A percentile compares a stretch with the other conserved stretches of the same genome.
phyloP scores from a whole-genome alignment of 2,797 vertebrate genomes.

The Scomberomorus guttatus region DNA sequence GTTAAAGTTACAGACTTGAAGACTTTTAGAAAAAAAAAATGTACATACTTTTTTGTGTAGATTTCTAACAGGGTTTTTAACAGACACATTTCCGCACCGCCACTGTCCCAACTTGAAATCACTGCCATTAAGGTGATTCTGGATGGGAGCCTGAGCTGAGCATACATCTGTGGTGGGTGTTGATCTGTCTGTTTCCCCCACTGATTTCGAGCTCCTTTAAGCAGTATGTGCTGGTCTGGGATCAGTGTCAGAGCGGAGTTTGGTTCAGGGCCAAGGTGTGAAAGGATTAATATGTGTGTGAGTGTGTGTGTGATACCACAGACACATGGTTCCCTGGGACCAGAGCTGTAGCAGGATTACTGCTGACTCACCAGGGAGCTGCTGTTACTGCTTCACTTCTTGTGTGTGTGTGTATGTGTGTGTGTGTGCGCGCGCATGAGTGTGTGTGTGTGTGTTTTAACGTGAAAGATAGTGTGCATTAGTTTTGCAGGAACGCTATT shows the following conservation, averaged over 20 bases:
- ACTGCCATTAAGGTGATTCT: conserved; percentile 29
- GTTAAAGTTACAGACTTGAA: conserved; percentile 55
- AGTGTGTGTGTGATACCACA: conserved; percentile 31
- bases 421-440: conserved; percentile 8
- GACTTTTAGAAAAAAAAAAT: conserved; percentile 31
- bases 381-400: conserved; percentile 9
- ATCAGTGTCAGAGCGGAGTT: conserved; percentile 64
- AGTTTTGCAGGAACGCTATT: conserved; percentile 12
- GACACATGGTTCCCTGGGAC: conserved; percentile 48
- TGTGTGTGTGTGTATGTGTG: conserved; percentile 22
- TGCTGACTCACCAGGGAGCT: conserved; percentile 67
- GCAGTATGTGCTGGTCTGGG: conserved; percentile 54
- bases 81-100: conserved; percentile 14
- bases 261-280: conserved; percentile 56
- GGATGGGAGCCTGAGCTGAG: conserved; percentile 38
- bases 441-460: conserved; percentile 12
- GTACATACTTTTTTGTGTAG: conserved; percentile 33
- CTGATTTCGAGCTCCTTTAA: conserved; percentile 52
- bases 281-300: conserved; percentile 54
- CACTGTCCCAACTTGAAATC: conserved; percentile 23
- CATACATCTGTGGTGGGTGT: conserved; percentile 54
- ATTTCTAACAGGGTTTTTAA: conserved; percentile 38
- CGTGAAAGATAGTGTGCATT: background rate
- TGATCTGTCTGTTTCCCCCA: conserved; percentile 56
- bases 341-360: conserved; percentile 60